These are phyloP conservation scores for Sesamia nonagrioides DNA, from an alignment of 1,140 invertebrate genomes.

Conservation along the genomic window DNA sequence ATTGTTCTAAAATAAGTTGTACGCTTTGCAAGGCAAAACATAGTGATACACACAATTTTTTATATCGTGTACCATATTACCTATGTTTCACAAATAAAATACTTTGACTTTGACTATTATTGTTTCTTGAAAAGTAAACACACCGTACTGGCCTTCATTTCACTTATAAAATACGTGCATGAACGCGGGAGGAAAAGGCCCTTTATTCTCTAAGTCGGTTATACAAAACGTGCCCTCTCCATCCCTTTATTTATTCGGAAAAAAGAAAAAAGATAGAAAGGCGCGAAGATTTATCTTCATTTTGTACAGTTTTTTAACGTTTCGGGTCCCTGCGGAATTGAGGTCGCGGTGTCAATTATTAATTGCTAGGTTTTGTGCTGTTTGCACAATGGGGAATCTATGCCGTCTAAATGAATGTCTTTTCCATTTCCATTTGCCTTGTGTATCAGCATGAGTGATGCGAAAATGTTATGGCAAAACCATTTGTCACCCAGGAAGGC, in stretches of 20 bases:
- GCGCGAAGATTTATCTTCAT: conserved; percentile 32
- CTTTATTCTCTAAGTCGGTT: conserved; percentile 24
- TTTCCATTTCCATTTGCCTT: not conserved
- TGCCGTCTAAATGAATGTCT: not conserved
- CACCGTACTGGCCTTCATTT: not conserved
- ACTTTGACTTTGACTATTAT: too few relatives aligned
- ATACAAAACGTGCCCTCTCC: conserved; percentile 22
- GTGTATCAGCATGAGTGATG: not conserved
- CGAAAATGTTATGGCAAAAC: not conserved
- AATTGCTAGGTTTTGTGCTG: conserved; percentile 13
- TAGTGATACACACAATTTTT: too few relatives aligned
- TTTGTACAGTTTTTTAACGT: conserved; percentile 37
- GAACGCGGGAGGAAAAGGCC: conserved; percentile 1
- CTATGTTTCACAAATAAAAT: too few relatives aligned
- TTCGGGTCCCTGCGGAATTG: conserved; percentile 9
- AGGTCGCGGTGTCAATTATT: conserved; percentile 29
- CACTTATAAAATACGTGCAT: conserved; percentile 15
- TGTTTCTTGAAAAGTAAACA: too few relatives aligned
- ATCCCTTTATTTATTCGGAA: conserved; percentile 30
- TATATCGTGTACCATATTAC: too few relatives aligned
- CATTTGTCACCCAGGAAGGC: not conserved
- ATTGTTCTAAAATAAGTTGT: too few relatives aligned
- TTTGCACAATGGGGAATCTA: not conserved
- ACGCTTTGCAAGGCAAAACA: too few relatives aligned
- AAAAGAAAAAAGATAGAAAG: conserved; percentile 23